These are phyloP conservation scores for Eidolon helvum DNA, from an alignment of 2,113 vertebrate species.

Conservation along the genomic window DNA sequence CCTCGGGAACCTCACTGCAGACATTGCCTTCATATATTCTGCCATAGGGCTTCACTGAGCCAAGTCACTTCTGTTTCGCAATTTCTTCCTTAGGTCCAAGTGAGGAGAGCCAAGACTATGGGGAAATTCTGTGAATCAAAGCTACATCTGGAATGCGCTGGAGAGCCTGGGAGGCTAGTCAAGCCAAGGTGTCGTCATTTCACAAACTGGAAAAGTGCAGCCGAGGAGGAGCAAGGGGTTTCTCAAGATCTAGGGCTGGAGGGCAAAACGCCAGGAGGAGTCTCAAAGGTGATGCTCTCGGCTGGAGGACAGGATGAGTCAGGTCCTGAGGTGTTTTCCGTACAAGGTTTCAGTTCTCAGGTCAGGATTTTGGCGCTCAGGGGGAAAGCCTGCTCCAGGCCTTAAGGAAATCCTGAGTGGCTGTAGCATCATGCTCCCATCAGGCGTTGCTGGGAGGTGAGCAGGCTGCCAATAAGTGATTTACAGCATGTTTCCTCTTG, in stretches of 20 bases:
- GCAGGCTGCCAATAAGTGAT: slow-evolving; percentile 83
- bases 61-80: background rate
- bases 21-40: background rate
- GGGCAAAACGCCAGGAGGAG: background rate
- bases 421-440: slow-evolving; percentile 46
- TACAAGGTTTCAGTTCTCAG: slow-evolving; percentile 71
- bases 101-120: background rate
- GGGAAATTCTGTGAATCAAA: background rate
- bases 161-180: background rate
- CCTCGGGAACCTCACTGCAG: background rate
- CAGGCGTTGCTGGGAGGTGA: slow-evolving; percentile 77
- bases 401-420: slow-evolving; percentile 79
- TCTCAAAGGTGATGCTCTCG: background rate
- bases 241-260: background rate
- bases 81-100: background rate
- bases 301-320: background rate
- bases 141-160: background rate
- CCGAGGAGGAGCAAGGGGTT: background rate
- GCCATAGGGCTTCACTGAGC: background rate
- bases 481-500: slow-evolving; percentile 81
- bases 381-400: slow-evolving; percentile 79
- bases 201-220: background rate
- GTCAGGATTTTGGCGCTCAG: slow-evolving; percentile 72
- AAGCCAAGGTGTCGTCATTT: background rate
- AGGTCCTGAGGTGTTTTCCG: slow-evolving; percentile 2